Percentiles rank a stretch among this genome's conserved stretches.
Evolutionary conservation across 2,888 invertebrate genomes (phyloP).

Genomic region (Macaria notata): DNA sequence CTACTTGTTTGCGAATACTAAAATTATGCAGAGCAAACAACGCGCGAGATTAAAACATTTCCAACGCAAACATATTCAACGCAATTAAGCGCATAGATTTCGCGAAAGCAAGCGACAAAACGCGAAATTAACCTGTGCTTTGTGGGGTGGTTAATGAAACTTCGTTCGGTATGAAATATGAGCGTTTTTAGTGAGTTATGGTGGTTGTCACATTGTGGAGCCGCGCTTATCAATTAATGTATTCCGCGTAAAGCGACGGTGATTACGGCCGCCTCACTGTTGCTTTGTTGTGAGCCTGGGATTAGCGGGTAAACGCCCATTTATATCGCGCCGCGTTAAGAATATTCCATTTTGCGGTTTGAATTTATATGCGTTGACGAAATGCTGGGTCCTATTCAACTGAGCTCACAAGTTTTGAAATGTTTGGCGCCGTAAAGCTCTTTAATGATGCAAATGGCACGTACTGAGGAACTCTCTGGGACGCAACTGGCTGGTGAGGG

Average conservation of each 20-base stretch:
- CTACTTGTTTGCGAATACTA: constrained; percentile 27
- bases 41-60: constrained; percentile 36
- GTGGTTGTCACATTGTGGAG: constrained; percentile 53
- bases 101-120: constrained; percentile 32
- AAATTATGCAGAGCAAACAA: constrained; percentile 34
- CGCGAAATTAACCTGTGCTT: constrained; percentile 38
- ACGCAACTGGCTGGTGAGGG: too few relatives aligned
- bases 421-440: too few relatives aligned
- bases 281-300: constrained; percentile 39
- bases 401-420: neutral
- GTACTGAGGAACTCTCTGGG: too few relatives aligned
- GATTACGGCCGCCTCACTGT: constrained; percentile 31
- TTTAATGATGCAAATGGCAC: too few relatives aligned
- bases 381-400: constrained; percentile 5
- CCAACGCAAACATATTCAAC: constrained; percentile 34
- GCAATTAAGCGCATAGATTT: constrained; percentile 34
- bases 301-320: constrained; percentile 43
- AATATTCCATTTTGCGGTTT: constrained; percentile 35
- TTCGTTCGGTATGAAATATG: constrained; percentile 58
- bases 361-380: constrained; percentile 15
- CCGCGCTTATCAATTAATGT: constrained; percentile 69
- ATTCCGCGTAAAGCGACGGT: constrained; percentile 51
- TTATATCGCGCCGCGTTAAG: constrained; percentile 45
- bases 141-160: constrained; percentile 50
- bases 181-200: constrained; percentile 58